Conservation (phyloP, 2,888 invertebrate genomes). For the Cephus spinipes region DNA sequence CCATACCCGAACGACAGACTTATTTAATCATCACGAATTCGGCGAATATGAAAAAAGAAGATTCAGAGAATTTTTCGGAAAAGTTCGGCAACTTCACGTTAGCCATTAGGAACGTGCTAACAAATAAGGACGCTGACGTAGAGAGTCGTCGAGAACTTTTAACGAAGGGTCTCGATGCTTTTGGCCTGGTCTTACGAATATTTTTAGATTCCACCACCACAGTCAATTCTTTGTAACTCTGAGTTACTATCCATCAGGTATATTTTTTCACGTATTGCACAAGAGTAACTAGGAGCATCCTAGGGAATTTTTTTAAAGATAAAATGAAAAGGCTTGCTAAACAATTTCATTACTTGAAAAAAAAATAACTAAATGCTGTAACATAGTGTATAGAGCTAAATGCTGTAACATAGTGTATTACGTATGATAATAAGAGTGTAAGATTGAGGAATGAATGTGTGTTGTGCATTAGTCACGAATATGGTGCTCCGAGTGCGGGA, state of each 20-base stretch:
- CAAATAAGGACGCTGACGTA: background rate
- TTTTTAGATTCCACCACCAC: background rate
- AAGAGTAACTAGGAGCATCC: background rate
- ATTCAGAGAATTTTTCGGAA: background rate
- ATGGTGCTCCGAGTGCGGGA: background rate
- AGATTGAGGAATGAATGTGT: background rate
- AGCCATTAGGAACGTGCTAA: background rate
- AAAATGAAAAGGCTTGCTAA: background rate
- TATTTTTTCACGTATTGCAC: background rate
- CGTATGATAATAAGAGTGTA: background rate
- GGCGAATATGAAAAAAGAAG: background rate
- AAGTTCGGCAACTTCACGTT: background rate
- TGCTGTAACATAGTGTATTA: constrained; percentile 29
- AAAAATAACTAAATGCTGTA: constrained; percentile 21
- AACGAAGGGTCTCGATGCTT: background rate
- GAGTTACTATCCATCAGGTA: background rate
- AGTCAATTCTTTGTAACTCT: background rate
- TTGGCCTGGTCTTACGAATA: background rate
- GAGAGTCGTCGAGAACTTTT: background rate
- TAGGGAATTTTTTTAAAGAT: background rate
- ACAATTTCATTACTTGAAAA: background rate
- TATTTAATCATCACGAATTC: constrained; percentile 39
- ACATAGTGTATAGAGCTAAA: constrained; percentile 27
- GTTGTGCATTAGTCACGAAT: background rate
- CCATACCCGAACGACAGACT: constrained; percentile 48